Evolutionary conservation across 2,113 vertebrate species (phyloP).

Genomic region (Axis porcinus): DNA sequence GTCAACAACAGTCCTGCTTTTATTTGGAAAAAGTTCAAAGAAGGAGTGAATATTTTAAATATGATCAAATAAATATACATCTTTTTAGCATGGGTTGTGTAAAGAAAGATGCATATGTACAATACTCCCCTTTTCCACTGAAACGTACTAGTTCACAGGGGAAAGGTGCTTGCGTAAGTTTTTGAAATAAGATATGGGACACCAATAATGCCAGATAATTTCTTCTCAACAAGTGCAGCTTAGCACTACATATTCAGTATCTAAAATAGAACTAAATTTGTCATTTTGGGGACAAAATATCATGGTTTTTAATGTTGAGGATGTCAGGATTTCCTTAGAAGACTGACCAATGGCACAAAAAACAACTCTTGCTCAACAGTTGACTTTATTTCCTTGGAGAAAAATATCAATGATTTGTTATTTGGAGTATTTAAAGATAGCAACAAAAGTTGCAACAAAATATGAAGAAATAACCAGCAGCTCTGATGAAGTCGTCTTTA

Average conservation of each 20-base stretch:
- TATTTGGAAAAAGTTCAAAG: not conserved
- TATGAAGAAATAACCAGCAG: slow-evolving; percentile 20
- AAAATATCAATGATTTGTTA: not conserved
- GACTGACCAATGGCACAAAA: slow-evolving; percentile 13
- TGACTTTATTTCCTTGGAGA: slow-evolving; percentile 7
- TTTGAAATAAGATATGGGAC: slow-evolving; percentile 30
- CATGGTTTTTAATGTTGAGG: not conserved
- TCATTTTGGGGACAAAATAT: slow-evolving; percentile 12
- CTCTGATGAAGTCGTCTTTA: not conserved
- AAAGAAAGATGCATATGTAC: not conserved
- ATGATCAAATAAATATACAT: not conserved
- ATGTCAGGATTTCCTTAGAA: not conserved
- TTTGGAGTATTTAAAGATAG: slow-evolving; percentile 21
- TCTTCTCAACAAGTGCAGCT: not conserved
- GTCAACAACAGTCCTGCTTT: not conserved
- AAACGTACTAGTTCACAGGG: not conserved
- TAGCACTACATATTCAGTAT: not conserved
- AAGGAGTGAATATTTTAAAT: slow-evolving; percentile 24
- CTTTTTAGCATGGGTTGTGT: not conserved
- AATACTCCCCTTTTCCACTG: not conserved
- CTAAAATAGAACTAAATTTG: not conserved
- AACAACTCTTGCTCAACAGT: slow-evolving; percentile 10
- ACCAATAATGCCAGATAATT: not conserved
- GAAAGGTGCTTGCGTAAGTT: not conserved
- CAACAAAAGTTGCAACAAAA: slow-evolving; percentile 2